Conservation (phyloP, 2,113 vertebrate species). For the Toxotes jaculatrix region DNA sequence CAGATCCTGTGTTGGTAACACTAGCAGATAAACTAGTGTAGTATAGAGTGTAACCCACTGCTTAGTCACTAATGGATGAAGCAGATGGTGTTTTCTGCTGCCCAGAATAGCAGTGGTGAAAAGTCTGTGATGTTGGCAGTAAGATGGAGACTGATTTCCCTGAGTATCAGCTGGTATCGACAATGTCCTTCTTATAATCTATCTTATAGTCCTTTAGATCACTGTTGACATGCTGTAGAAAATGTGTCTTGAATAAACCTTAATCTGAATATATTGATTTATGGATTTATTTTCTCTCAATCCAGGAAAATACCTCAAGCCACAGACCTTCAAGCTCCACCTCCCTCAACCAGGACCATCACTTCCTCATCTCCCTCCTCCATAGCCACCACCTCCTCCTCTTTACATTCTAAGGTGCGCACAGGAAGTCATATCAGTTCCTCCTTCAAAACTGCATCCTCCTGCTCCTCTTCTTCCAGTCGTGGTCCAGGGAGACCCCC, state of each 20-base stretch:
- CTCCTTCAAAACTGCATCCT: constrained; percentile 71
- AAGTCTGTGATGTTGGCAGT: constrained; percentile 11
- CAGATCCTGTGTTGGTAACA: constrained; percentile 12
- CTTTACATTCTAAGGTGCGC: constrained; percentile 81
- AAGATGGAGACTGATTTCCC: constrained; percentile 3
- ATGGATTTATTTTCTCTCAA: neutral
- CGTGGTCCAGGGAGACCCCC: constrained; percentile 67
- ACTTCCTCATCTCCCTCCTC: constrained; percentile 60
- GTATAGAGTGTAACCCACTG: constrained; percentile 8
- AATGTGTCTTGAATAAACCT: too few species aligned
- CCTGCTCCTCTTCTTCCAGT: constrained; percentile 72
- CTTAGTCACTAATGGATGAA: constrained; percentile 24
- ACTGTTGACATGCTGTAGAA: too few species aligned
- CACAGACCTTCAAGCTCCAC: constrained; percentile 79
- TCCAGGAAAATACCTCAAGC: constrained; percentile 93
- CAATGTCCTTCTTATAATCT: too few species aligned
- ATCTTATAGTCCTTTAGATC: too few species aligned
- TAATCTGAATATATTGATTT: neutral
- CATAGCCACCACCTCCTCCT: constrained; percentile 62
- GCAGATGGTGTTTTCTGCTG: constrained; percentile 48
- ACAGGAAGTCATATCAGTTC: constrained; percentile 80
- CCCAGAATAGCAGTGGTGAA: constrained; percentile 24
- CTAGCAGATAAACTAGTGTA: constrained; percentile 1
- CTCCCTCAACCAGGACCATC: constrained; percentile 66
- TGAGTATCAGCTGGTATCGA: constrained; percentile 7